Evolutionary conservation across 2,888 invertebrate species (phyloP).

Genomic region (Petrolisthes manimaculis): DNA sequence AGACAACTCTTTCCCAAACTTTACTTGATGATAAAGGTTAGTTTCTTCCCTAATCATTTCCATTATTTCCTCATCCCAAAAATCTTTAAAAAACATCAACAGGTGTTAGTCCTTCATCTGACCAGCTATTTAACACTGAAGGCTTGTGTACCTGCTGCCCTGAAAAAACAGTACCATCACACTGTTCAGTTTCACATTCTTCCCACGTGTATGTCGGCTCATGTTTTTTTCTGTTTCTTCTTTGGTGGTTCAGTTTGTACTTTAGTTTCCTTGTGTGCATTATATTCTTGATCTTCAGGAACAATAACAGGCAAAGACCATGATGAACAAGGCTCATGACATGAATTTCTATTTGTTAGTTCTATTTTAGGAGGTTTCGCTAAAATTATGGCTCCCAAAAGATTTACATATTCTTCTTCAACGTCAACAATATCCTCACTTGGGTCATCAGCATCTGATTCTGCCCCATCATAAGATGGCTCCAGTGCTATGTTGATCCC

Average conservation of each 20-base stretch:
- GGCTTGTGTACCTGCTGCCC: not conserved
- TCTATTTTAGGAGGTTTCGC: too few relatives aligned
- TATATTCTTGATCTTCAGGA: constrained; percentile 5
- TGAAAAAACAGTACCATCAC: not conserved
- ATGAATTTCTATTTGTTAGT: too few relatives aligned
- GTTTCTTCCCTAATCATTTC: constrained; percentile 19
- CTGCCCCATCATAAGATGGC: too few relatives aligned
- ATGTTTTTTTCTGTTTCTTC: constrained; percentile 15
- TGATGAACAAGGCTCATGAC: too few relatives aligned
- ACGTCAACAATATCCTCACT: too few relatives aligned
- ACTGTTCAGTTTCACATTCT: constrained; percentile 19
- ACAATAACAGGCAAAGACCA: constrained; percentile 3
- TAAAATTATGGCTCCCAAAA: too few relatives aligned
- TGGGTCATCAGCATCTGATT: too few relatives aligned
- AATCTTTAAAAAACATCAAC: constrained; percentile 14
- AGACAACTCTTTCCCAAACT: constrained; percentile 13
- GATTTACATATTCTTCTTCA: too few relatives aligned
- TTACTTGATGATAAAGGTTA: constrained; percentile 18
- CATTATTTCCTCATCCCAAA: constrained; percentile 26
- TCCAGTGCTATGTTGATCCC: too few relatives aligned
- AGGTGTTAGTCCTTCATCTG: constrained; percentile 17
- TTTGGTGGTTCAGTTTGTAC: constrained; percentile 12
- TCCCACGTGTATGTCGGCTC: constrained; percentile 22
- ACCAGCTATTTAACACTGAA: constrained; percentile 12
- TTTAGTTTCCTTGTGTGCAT: not conserved